Percentiles rank a stretch among this genome's conserved stretches.
Evolutionary conservation across 2,888 invertebrate genomes (phyloP).

Genomic region (Tholera decimalis): DNA sequence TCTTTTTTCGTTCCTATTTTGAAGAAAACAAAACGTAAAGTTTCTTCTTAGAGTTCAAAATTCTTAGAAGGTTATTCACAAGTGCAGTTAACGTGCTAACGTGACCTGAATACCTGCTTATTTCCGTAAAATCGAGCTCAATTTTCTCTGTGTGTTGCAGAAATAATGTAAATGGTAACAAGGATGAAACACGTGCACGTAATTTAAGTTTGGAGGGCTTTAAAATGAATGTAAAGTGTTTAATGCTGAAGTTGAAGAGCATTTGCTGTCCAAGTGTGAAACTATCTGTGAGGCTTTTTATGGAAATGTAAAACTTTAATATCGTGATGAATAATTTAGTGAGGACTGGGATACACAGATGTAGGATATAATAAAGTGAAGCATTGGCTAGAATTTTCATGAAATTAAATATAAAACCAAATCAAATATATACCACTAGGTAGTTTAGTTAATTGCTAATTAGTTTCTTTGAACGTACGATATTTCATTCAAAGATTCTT

Average conservation of each 20-base stretch:
- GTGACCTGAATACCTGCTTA: slow-evolving; percentile 63
- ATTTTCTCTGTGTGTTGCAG: slow-evolving; percentile 58
- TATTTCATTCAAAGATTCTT: no score
- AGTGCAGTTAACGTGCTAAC: slow-evolving; percentile 59
- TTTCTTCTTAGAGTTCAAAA: slow-evolving; percentile 47
- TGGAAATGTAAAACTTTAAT: slow-evolving; percentile 12
- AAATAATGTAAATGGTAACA: slow-evolving; percentile 54
- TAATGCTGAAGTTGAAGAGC: slow-evolving; percentile 18
- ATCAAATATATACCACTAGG: no score
- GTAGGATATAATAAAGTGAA: neutral
- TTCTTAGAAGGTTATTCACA: slow-evolving; percentile 62
- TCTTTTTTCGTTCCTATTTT: neutral
- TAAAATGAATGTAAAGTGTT: slow-evolving; percentile 11
- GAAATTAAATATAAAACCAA: no score
- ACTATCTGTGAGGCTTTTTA: slow-evolving; percentile 20
- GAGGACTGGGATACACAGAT: neutral
- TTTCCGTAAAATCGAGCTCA: slow-evolving; percentile 60
- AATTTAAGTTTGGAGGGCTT: slow-evolving; percentile 29
- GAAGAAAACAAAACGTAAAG: slow-evolving; percentile 7
- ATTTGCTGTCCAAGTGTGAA: slow-evolving; percentile 41
- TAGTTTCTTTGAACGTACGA: no score
- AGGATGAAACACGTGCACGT: slow-evolving; percentile 39
- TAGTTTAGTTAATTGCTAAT: no score
- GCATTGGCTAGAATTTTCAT: neutral
- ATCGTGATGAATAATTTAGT: slow-evolving; percentile 12